Conservation (phyloP, 1,140 invertebrate genomes). For the Pantala flavescens region DNA sequence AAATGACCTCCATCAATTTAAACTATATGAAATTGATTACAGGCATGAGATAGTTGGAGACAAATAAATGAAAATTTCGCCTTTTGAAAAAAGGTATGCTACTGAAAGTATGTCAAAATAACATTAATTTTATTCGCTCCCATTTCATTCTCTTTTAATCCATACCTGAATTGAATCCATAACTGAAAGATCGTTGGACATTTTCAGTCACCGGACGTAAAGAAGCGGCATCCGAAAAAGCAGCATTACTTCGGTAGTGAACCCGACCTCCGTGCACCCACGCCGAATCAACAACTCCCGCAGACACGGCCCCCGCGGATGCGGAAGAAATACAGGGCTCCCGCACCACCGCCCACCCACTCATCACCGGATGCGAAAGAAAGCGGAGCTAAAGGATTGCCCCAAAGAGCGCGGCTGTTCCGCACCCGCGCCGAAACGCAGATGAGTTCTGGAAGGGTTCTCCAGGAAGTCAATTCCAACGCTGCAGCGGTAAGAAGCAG, state of each 20-base stretch:
- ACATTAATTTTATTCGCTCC: too few species aligned
- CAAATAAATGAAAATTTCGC: too few species aligned
- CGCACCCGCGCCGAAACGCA: slow-evolving; percentile 55
- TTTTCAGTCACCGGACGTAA: slow-evolving; percentile 27
- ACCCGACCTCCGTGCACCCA: slow-evolving; percentile 47
- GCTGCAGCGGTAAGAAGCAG: background rate
- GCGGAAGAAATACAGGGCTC: slow-evolving; percentile 35
- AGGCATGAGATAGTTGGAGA: too few species aligned
- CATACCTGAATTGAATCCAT: too few species aligned
- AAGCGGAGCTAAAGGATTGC: background rate
- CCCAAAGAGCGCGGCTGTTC: background rate
- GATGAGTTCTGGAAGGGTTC: slow-evolving; percentile 31
- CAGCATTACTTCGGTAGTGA: slow-evolving; percentile 52
- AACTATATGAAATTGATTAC: too few species aligned
- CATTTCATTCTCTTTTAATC: too few species aligned
- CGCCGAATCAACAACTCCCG: slow-evolving; percentile 17
- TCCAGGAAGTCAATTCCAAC: slow-evolving; percentile 24
- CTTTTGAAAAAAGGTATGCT: too few species aligned
- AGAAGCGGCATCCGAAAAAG: slow-evolving; percentile 22
- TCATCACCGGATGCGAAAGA: background rate
- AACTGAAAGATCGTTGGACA: slow-evolving; percentile 14
- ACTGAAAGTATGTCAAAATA: too few species aligned
- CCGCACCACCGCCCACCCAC: slow-evolving; percentile 26
- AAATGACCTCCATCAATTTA: too few species aligned
- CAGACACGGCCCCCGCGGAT: background rate